These are phyloP conservation scores for Tetramorium bicarinatum DNA, from an alignment of 2,888 invertebrate genomes.

Conservation along the genomic window DNA sequence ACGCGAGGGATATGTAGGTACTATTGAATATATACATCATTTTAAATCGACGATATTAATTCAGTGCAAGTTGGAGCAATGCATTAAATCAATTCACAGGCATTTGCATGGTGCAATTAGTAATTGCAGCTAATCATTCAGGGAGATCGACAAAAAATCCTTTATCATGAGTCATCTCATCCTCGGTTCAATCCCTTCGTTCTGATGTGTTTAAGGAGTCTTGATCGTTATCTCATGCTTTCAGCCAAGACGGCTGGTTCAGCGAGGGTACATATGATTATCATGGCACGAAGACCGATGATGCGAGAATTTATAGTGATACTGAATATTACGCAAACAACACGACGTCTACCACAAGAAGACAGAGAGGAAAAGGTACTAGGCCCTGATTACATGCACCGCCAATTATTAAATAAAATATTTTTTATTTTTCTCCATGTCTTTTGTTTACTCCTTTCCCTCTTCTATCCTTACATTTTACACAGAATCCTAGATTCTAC, in stretches of 20 bases:
- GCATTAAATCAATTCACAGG: slow-evolving; percentile 55
- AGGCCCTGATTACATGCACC: not conserved
- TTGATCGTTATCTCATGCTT: slow-evolving; percentile 78
- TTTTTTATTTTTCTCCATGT: not conserved
- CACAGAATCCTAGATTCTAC: not conserved
- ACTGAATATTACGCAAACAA: slow-evolving; percentile 86
- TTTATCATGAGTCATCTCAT: slow-evolving; percentile 64
- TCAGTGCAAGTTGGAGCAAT: not conserved
- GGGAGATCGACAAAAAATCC: slow-evolving; percentile 38
- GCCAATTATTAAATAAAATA: slow-evolving; percentile 13
- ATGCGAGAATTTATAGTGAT: slow-evolving; percentile 86
- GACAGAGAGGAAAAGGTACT: slow-evolving; percentile 71
- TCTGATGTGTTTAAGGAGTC: slow-evolving; percentile 8
- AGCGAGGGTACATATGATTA: slow-evolving; percentile 87
- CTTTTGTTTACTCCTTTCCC: not conserved
- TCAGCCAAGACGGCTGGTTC: slow-evolving; percentile 88
- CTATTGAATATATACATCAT: not conserved
- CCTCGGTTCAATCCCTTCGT: slow-evolving; percentile 41
- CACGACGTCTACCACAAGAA: slow-evolving; percentile 80
- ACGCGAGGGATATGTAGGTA: not conserved
- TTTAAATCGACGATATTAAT: not conserved
- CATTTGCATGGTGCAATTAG: slow-evolving; percentile 71
- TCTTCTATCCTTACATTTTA: not conserved
- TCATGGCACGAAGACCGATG: slow-evolving; percentile 86
- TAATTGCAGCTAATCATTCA: slow-evolving; percentile 36